phyloP scores from a whole-genome alignment of 2,113 vertebrate species.

The Albula goreensis region DNA sequence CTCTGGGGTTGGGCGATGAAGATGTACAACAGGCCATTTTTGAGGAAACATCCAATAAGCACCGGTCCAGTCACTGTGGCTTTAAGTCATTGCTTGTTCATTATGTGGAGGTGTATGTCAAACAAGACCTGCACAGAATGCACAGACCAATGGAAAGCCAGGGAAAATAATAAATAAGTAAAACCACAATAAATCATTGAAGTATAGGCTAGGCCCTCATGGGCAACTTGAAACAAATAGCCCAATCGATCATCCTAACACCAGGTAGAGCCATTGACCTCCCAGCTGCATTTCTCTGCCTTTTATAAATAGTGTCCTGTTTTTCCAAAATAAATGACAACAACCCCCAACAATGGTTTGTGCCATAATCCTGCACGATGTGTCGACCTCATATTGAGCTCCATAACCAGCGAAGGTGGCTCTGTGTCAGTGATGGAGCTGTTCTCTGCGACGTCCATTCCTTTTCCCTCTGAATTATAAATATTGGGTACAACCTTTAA shows the following conservation, averaged over 20 bases:
- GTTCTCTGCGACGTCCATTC: conserved; percentile 52
- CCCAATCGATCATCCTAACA: conserved; percentile 65
- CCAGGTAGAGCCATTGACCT: conserved; percentile 42
- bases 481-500: conserved; percentile 71
- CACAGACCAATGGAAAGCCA: conserved; percentile 43
- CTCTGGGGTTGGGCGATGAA: conserved; percentile 17
- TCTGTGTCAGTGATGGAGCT: conserved; percentile 21
- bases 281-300: conserved; percentile 32
- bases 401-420: conserved; percentile 47
- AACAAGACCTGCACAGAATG: conserved; percentile 63
- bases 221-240: conserved; percentile 73
- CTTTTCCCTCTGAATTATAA: conserved; percentile 66
- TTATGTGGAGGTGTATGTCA: conserved; percentile 64
- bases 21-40: conserved; percentile 52
- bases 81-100: conserved; percentile 63
- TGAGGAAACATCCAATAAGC: conserved; percentile 52
- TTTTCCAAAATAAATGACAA: conserved; percentile 55
- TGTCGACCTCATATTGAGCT: conserved; percentile 48
- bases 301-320: conserved; percentile 55
- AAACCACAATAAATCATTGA: conserved; percentile 69
- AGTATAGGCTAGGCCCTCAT: conserved; percentile 63
- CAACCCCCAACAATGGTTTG: conserved; percentile 35
- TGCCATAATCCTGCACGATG: conserved; percentile 54
- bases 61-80: conserved; percentile 55
- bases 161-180: conserved; percentile 71